These are phyloP conservation scores for Micoletzkya japonica DNA, from an alignment of 2,888 invertebrate species.

Conservation along the genomic window DNA sequence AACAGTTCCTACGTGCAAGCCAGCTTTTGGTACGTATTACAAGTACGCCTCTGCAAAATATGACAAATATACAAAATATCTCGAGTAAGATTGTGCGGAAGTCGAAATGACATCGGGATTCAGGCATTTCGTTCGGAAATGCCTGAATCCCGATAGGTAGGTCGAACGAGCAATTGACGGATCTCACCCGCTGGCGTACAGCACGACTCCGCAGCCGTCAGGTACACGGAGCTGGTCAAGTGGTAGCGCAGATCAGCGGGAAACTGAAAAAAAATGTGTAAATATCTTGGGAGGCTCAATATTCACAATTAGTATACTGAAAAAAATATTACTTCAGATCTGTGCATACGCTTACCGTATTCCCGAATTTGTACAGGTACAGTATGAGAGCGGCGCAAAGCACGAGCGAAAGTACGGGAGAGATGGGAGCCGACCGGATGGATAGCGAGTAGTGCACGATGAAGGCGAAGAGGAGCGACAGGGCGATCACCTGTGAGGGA, in stretches of 20 bases:
- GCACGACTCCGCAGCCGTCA: constrained; percentile 19
- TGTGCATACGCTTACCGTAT: not conserved
- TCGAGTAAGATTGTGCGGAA: too few relatives aligned
- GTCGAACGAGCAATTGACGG: not conserved
- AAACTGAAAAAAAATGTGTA: constrained; percentile 16
- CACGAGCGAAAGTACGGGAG: not conserved
- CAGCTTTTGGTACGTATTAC: too few relatives aligned
- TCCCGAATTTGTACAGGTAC: not conserved
- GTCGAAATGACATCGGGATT: too few relatives aligned
- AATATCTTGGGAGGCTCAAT: too few relatives aligned
- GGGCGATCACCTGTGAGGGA: not conserved
- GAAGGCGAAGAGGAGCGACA: not conserved
- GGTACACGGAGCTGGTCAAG: constrained; percentile 12
- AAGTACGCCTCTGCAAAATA: too few relatives aligned
- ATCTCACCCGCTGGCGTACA: constrained; percentile 26
- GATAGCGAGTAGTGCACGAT: not conserved
- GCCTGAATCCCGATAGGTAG: not conserved
- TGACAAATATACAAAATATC: too few relatives aligned
- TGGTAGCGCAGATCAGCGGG: constrained; percentile 10
- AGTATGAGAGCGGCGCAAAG: not conserved
- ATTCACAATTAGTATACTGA: not conserved
- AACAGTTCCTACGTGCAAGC: too few relatives aligned
- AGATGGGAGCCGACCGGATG: too few relatives aligned
- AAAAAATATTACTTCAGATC: not conserved
- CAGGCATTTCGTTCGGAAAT: too few relatives aligned